Conservation (phyloP, 1,140 invertebrate genomes). For the Stegodyphus mimosarum region DNA sequence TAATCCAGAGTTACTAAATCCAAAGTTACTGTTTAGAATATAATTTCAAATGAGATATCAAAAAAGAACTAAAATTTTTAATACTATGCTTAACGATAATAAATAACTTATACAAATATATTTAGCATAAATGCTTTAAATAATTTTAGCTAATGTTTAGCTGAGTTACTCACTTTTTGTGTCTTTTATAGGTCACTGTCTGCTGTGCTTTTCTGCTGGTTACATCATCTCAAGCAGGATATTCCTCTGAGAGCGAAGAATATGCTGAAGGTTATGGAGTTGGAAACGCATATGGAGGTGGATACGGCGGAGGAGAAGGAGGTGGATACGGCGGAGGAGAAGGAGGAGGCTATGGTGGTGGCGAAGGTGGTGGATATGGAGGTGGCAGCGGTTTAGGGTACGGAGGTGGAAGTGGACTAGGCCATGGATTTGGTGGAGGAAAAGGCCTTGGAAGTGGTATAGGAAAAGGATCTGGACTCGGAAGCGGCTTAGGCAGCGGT, state of each 20-base stretch:
- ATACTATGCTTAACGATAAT: too few species aligned
- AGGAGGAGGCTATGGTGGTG: neutral
- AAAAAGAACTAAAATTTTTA: too few species aligned
- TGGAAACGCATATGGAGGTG: conserved; percentile 11
- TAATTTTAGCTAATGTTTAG: neutral
- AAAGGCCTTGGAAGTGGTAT: conserved; percentile 16
- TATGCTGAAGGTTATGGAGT: conserved; percentile 22
- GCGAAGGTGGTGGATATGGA: conserved; percentile 8
- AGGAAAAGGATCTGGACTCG: conserved; percentile 10
- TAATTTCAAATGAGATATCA: too few species aligned
- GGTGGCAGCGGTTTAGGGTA: neutral
- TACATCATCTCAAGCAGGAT: conserved; percentile 4
- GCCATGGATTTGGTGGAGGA: conserved; percentile 2
- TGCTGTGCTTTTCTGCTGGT: conserved; percentile 14
- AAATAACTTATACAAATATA: too few species aligned
- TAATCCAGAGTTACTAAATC: too few species aligned
- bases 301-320: conserved; percentile 28
- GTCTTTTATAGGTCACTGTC: conserved; percentile 14
- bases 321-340: neutral
- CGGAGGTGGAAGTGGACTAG: neutral
- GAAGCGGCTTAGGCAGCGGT: conserved; percentile 2
- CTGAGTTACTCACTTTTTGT: neutral
- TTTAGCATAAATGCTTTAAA: neutral
- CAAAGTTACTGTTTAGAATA: too few species aligned
- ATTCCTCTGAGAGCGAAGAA: conserved; percentile 28